Base-by-base conservation (phyloP, 2,113 vertebrate species). In the Vombatus ursinus region DNA sequence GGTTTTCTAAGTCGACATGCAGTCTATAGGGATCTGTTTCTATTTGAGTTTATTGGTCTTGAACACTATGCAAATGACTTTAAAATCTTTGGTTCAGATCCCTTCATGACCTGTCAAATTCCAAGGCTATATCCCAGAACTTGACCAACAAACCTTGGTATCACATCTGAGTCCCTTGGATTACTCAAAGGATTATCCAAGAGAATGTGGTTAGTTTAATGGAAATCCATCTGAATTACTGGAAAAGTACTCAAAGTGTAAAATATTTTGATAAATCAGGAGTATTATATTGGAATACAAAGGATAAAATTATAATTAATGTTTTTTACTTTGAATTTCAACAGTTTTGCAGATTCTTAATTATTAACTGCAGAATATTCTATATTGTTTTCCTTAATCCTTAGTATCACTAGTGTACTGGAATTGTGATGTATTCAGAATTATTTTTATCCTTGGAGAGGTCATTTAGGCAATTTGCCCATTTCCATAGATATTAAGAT, bases 351-450 rank as follows among this genome's bases (percentile, higher is more conserved):
- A 50, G 10, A 14, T 95, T 44, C 49, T 52, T 84, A 95, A 91
- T 47, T 91, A 54, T 53, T 92, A 90, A 68, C 49, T 84, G 6
- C 19, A 44, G 25, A 47, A 6, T 61, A 11, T 44, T 92, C 91
- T 53, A 16, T 8, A 90, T n/a, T 8, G 68, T n/a, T 91, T 93
- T 49, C 16, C 8, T 89, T 92, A 49, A 94, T n/a, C 49, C 92
- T n/a, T 91, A 68, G 31, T 9, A 26, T 94, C n/a, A 52, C 94
- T 22, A 89, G 47, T 92, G 25, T 77, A 49, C 14, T 57, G 26
- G 94, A 92, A 92, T 94, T 91, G 16, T 91, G 93, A 26, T 12
- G n/a, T 51, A 68, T 8, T 95, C 28, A 90, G 90, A 31, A 57
- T 14, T 89, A 84, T 44, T 84, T 84, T 84, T 84, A 44, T 77